These are phyloP conservation scores for Oncorhynchus tshawytscha DNA, from an alignment of 2,113 vertebrate species.

Conservation along the genomic window DNA sequence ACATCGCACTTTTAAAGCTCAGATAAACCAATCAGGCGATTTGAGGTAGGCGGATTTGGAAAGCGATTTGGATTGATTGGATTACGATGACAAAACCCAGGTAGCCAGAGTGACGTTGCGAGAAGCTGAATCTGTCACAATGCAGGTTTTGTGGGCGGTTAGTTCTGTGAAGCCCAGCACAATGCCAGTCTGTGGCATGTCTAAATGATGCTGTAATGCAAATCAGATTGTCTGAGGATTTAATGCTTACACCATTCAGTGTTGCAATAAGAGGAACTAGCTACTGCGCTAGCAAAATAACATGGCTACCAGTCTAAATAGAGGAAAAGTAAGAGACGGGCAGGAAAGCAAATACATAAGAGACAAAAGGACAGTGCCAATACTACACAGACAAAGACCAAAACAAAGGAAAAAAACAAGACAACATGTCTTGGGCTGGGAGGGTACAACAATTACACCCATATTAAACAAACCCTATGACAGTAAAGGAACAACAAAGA, in stretches of 20 bases:
- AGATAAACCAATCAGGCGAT: conserved; percentile 36
- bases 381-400: neutral
- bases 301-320: neutral
- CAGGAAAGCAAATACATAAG: neutral
- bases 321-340: neutral
- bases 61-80: conserved; percentile 17
- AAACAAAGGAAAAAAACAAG: neutral
- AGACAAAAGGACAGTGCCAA: neutral
- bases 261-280: conserved; percentile 32
- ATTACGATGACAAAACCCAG: conserved; percentile 36
- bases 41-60: neutral
- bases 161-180: conserved; percentile 29
- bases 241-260: conserved; percentile 24
- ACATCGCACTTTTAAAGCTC: conserved; percentile 3
- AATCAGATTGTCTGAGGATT: conserved; percentile 53
- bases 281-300: neutral
- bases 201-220: conserved; percentile 52
- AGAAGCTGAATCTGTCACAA: conserved; percentile 34
- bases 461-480: neutral
- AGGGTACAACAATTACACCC: neutral
- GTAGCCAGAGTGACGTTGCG: conserved; percentile 13
- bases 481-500: neutral
- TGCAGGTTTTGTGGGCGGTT: conserved; percentile 20
- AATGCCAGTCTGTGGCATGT: conserved; percentile 47
- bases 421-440: neutral